These are phyloP conservation scores for Halichondria panicea DNA, from an alignment of 37 sponge, comb jelly and placozoan species.

Conservation along the genomic window DNA sequence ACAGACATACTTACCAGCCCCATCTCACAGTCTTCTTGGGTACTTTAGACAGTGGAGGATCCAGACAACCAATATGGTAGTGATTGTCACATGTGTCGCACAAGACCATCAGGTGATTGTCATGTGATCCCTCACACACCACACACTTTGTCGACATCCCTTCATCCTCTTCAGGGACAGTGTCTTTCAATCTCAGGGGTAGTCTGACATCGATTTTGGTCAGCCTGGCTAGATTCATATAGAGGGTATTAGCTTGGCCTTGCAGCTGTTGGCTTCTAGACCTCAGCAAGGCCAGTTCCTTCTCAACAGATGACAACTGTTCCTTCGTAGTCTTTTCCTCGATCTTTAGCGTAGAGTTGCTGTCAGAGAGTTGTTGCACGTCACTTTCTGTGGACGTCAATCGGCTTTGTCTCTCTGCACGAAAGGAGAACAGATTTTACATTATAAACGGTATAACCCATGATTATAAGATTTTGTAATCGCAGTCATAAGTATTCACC, in stretches of 20 bases:
- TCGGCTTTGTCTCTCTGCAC: conserved; percentile 12
- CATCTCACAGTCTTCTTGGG: conserved; percentile 77
- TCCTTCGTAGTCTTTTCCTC: conserved; percentile 17
- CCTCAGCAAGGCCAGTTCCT: conserved; percentile 11
- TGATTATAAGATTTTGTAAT: neutral
- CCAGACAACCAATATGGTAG: conserved; percentile 85
- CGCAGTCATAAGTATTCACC: conserved; percentile 28
- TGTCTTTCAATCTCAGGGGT: too few relatives aligned
- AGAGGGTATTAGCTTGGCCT: neutral
- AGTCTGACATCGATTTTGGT: too few relatives aligned
- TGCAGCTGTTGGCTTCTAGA: neutral
- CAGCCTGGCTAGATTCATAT: conserved; percentile 1
- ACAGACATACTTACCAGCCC: conserved; percentile 59
- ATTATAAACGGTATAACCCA: neutral
- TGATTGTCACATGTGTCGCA: conserved; percentile 76
- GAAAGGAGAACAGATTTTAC: neutral
- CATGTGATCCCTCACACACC: conserved; percentile 46
- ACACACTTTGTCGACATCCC: conserved; percentile 55
- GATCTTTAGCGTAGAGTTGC: conserved; percentile 11
- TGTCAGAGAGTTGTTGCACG: neutral
- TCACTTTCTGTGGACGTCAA: conserved; percentile 10
- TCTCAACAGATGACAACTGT: conserved; percentile 7
- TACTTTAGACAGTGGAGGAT: conserved; percentile 77
- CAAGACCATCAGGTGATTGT: conserved; percentile 59
- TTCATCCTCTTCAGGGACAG: too few relatives aligned